These are phyloP conservation scores for Palythoa caribaeorum DNA, from an alignment of 92 coral and sea anemone genomes.

Conservation along the genomic window DNA sequence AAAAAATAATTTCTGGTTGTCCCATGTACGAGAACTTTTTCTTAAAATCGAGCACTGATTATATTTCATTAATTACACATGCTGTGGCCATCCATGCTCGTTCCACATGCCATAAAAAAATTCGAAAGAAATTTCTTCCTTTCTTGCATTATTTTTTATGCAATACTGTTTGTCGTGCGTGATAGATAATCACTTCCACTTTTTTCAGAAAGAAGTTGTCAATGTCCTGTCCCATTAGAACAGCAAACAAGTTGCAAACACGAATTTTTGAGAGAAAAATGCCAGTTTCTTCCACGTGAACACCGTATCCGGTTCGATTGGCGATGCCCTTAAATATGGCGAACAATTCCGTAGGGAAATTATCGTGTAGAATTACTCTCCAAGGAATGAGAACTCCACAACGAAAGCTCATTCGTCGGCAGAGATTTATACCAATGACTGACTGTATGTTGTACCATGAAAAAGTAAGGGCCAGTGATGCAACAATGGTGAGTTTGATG, in stretches of 20 bases:
- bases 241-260: conserved; percentile 16
- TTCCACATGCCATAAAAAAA: conserved; percentile 1
- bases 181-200: background rate
- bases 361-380: conserved; percentile 36
- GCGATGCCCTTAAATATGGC: background rate
- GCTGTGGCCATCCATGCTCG: background rate
- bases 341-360: conserved; percentile 13
- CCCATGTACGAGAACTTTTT: too few species aligned
- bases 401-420: conserved; percentile 27
- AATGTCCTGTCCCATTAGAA: background rate
- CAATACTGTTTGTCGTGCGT: background rate
- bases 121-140: background rate
- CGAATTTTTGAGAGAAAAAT: background rate
- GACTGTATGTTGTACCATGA: conserved; percentile 31
- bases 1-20: too few species aligned
- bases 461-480: conserved; percentile 33
- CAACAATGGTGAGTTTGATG: conserved; percentile 6
- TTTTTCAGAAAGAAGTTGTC: background rate
- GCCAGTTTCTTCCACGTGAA: conserved; percentile 22
- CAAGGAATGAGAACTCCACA: conserved; percentile 50
- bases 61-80: background rate
- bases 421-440: conserved; percentile 30
- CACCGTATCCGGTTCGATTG: conserved; percentile 7
- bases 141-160: conserved; percentile 8
- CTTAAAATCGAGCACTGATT: background rate